A percentile compares a stretch with the other conserved stretches of the same genome.
phyloP scores from a whole-genome alignment of 2,888 invertebrate genomes.

The Himalopsyche kuldschensis region DNA sequence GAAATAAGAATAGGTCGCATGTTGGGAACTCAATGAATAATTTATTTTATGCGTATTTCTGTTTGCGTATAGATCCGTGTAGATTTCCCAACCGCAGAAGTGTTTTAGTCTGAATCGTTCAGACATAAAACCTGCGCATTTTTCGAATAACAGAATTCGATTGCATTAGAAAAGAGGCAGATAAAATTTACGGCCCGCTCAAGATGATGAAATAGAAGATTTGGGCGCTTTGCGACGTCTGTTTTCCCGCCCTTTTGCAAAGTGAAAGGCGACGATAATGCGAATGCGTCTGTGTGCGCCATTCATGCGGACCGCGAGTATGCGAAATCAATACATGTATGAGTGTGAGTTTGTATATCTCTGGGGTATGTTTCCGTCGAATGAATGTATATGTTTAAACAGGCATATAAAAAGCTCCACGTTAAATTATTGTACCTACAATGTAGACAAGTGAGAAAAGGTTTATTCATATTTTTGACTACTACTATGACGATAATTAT shows the following conservation, averaged over 20 bases:
- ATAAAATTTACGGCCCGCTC: slow-evolving; percentile 8
- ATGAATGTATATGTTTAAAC: too few relatives aligned
- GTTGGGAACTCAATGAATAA: too few relatives aligned
- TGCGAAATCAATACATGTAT: slow-evolving; percentile 36
- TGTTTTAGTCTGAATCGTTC: background rate
- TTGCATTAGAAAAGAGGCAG: slow-evolving; percentile 8
- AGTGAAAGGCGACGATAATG: slow-evolving; percentile 26
- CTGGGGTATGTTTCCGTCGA: too few relatives aligned
- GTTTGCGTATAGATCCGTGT: too few relatives aligned
- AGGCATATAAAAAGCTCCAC: too few relatives aligned
- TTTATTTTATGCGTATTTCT: too few relatives aligned
- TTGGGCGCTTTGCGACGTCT: background rate
- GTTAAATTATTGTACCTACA: too few relatives aligned
- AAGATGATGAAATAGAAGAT: slow-evolving; percentile 13
- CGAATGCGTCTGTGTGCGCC: slow-evolving; percentile 16
- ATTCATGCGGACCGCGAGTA: slow-evolving; percentile 31
- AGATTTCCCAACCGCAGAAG: background rate
- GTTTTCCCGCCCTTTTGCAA: background rate
- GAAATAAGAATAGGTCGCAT: too few relatives aligned
- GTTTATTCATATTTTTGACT: too few relatives aligned
- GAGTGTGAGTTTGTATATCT: too few relatives aligned
- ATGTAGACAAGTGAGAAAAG: too few relatives aligned
- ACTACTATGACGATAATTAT: too few relatives aligned
- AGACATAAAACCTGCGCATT: background rate
- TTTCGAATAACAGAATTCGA: background rate